Conservation (phyloP, 2,888 invertebrate species). For the Euplexia lucipara region DNA sequence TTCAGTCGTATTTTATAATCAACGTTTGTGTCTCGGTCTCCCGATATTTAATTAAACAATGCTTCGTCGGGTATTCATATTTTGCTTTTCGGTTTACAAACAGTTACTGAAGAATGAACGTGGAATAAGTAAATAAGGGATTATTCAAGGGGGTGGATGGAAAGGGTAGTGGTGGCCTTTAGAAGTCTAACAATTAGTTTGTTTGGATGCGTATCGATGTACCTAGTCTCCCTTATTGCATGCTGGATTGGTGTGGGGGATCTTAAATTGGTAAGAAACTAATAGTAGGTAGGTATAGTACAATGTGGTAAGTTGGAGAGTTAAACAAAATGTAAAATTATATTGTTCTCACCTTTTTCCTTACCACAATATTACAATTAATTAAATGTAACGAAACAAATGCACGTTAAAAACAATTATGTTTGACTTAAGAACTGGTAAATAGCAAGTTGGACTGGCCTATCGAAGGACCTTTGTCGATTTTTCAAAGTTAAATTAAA, state of each 20-base stretch:
- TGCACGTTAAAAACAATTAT: no score
- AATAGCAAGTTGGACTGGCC: no score
- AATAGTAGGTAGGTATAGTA: no score
- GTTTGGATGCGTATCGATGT: constrained; percentile 3
- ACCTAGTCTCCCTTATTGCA: constrained; percentile 18
- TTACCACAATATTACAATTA: no score
- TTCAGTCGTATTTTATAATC: constrained; percentile 1
- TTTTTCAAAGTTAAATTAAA: no score
- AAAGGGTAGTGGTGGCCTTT: background rate
- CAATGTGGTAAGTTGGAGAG: no score
- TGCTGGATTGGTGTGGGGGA: constrained; percentile 5
- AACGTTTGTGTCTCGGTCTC: background rate
- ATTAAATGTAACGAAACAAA: no score
- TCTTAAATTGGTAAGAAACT: background rate
- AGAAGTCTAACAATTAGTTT: constrained; percentile 22
- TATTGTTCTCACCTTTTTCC: no score
- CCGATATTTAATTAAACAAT: constrained; percentile 23
- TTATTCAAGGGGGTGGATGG: constrained; percentile 7
- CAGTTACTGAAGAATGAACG: constrained; percentile 41
- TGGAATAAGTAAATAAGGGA: constrained; percentile 27
- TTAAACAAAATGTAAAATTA: no score
- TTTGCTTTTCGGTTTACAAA: constrained; percentile 44
- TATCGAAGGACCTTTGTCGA: no score
- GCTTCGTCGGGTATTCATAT: constrained; percentile 4
- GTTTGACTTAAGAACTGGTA: no score